Base-by-base conservation (phyloP, 2,888 invertebrate genomes). In the Acanthosepion esculentum region DNA sequence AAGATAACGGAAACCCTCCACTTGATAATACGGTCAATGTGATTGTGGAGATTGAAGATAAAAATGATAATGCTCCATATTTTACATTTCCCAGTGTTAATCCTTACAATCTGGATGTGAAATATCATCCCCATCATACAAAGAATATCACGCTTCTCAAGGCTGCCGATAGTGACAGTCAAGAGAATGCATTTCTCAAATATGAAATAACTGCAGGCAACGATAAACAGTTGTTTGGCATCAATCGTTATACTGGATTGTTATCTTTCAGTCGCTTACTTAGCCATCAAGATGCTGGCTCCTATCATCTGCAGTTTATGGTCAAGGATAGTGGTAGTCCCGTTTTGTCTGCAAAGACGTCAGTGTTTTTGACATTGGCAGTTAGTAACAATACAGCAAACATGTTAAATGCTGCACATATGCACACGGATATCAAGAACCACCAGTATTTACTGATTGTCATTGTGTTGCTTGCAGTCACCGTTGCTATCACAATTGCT, bases 111-210 rank as follows among this genome's bases (percentile, higher is more conserved):
- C 78, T 78, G 12, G 78, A 78, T 78, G 78, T 78, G n/a, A 78
- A 78, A 78, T 78, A 78, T 78, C 78, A 78, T 78, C 78, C 78
- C 20, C 78, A 78, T 78, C 78, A 78, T 78, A 78, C 78, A 78
- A 78, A 78, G 78, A 78, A 78, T 18, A 78, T 78, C n/a, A 78
- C 78, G 8, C 78, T 78, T 78, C 78, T 78, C n/a, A 78, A 78
- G 78, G 78, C 78, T 78, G 78, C n/a, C n/a, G 78, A 78, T 33
- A 78, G 78, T 78, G 78, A 78, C n/a, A 78, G 78, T 78, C 78
- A 78, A 78, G 78, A 78, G 78, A 78, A 78, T 78, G 78, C 78
- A 78, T 78, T 78, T n/a, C 78, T 78, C n/a, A 78, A 78, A 78
- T 78, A 78, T 78, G 78, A 78, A 78, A 78, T 78, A 78, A 78